Evolutionary conservation across 1,140 invertebrate genomes (phyloP).

Genomic region (Copidosoma floridanum): DNA sequence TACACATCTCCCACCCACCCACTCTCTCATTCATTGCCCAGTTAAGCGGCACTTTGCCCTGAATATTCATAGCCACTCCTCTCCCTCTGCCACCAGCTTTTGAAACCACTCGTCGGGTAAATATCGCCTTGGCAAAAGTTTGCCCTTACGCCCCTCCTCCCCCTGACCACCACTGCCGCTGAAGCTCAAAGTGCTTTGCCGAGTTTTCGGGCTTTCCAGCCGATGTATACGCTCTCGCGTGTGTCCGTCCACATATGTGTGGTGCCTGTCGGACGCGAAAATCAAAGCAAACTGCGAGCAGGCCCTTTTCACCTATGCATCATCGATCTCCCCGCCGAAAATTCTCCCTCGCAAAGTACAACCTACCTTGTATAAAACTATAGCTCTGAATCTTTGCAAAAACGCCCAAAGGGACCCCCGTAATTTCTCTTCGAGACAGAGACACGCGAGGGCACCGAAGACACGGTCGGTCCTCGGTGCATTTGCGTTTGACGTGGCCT

Average conservation of each 20-base stretch:
- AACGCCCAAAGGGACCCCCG: too few relatives aligned
- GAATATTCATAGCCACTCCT: slow-evolving; percentile 54
- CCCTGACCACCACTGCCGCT: not conserved
- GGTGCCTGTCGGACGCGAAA: not conserved
- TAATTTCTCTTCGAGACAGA: slow-evolving; percentile 6
- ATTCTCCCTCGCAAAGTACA: too few relatives aligned
- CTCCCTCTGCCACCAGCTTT: slow-evolving; percentile 21
- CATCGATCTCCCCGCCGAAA: not conserved
- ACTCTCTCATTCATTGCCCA: slow-evolving; percentile 54
- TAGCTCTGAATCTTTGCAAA: too few relatives aligned
- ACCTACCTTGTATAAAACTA: too few relatives aligned
- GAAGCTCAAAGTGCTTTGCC: slow-evolving; percentile 21
- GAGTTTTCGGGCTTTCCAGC: slow-evolving; percentile 8
- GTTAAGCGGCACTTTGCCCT: slow-evolving; percentile 53
- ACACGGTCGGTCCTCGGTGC: not conserved
- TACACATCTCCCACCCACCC: too few relatives aligned
- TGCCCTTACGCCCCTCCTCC: slow-evolving; percentile 18
- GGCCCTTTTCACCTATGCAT: too few relatives aligned
- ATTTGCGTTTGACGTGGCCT: slow-evolving; percentile 25
- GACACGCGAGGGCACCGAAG: not conserved
- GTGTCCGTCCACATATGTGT: not conserved
- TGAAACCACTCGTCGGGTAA: slow-evolving; percentile 29
- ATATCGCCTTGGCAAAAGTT: slow-evolving; percentile 42
- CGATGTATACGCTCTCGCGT: too few relatives aligned
- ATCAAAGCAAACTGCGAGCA: not conserved